Base-by-base conservation (phyloP, 2,888 invertebrate genomes). In the Hyposoter dolosus region DNA sequence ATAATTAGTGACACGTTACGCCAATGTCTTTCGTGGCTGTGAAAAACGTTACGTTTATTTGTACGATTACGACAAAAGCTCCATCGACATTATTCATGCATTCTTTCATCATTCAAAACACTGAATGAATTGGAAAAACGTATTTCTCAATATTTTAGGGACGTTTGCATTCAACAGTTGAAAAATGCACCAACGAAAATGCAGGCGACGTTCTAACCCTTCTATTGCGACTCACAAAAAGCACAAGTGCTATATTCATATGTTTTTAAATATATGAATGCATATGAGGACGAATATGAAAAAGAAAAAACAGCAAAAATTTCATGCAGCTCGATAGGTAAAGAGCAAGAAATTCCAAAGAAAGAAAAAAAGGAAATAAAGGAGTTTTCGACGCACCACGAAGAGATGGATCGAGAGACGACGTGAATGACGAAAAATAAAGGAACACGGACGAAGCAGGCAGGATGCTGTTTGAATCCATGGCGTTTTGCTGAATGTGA, bases 1-100 rank as follows among this genome's bases (percentile, higher is more conserved):
- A 93, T 93, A 93, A 93, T 93, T 93, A 91, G 91, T 90, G 89
- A 91, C 90, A 90, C 92, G 91, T 93, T 93, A 93, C 92, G 92
- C 90, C 91, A 91, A 90, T 92, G 90, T 90, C 3, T 60, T 93
- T 93, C 91, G 92, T 90, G 88, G 90, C 89, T 77, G 76, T 69
- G 66, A 35, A 65, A n/a, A 45, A 60, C 28, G 5, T 45, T 15
- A 43, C 23, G 32, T 56, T 74, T 3, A 23, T 74, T 47, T 40
- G 74, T 74, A 10, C 72, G 17, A 10, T 28, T 28, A 60, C 28
- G 5, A 28, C 15, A 28, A 60, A 28, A 15, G 28, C 15, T 15
- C 50, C 50, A 50, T 50, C 19, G 10, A 6, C 19, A 53, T 53
- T 50, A 50, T n/a, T 50, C n/a, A n/a, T 50, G 5, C 56, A 12